phyloP scores from a whole-genome alignment of 37 sponge, comb jelly and placozoan species.

The Agelas oroides region DNA sequence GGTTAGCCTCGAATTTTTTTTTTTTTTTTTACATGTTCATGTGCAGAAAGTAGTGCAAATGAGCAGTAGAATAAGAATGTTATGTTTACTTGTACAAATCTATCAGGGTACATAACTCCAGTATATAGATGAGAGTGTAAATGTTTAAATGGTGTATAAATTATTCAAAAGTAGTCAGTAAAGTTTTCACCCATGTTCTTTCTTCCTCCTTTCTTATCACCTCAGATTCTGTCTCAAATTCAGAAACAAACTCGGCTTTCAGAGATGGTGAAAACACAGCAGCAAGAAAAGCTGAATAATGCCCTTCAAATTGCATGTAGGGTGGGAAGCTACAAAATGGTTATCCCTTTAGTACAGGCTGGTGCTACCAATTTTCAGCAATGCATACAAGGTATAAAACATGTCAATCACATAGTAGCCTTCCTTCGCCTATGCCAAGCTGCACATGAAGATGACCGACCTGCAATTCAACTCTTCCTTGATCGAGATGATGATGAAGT shows the following conservation, averaged over 20 bases:
- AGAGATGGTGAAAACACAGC: constrained; percentile 6
- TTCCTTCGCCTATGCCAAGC: constrained; percentile 72
- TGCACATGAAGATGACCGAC: constrained; percentile 42
- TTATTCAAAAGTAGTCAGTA: no score
- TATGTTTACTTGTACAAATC: no score
- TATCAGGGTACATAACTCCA: no score
- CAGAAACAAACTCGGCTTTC: neutral
- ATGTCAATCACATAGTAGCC: constrained; percentile 58
- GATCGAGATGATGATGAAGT: constrained; percentile 40
- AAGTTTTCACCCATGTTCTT: no score
- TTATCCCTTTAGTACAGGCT: constrained; percentile 27
- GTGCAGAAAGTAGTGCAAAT: no score
- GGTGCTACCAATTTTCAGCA: constrained; percentile 61
- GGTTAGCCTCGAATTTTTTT: no score
- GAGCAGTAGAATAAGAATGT: no score
- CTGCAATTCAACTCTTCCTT: constrained; percentile 42
- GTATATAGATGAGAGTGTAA: no score
- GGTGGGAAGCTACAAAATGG: constrained; percentile 53
- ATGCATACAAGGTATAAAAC: constrained; percentile 44
- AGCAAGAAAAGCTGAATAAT: constrained; percentile 36
- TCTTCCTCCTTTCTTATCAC: no score
- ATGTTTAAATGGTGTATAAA: no score
- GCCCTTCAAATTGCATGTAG: constrained; percentile 36
- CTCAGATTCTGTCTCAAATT: constrained; percentile 23
- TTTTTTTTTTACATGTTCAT: no score